A percentile compares a stretch with the other conserved stretches of the same genome.
phyloP scores from a whole-genome alignment of 2,797 vertebrate genomes.

The Alfaro cultratus region DNA sequence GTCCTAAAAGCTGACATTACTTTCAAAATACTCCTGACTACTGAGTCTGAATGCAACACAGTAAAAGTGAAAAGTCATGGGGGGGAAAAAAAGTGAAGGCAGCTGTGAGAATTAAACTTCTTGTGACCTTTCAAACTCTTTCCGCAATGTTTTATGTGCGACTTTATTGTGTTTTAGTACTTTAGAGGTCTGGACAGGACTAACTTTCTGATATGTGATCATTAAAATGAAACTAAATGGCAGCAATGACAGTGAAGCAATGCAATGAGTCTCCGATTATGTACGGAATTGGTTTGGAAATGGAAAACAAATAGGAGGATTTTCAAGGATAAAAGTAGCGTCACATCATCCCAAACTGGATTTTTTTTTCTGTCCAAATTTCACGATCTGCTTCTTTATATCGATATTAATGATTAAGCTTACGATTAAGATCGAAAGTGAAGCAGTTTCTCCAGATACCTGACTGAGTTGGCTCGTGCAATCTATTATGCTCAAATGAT shows the following conservation, averaged over 20 bases:
- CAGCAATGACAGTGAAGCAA: too few species aligned
- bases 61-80: neutral
- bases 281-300: neutral
- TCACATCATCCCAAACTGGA: neutral
- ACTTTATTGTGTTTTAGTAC: neutral
- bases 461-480: conserved; percentile 44
- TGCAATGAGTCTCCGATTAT: too few species aligned
- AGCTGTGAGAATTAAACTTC: neutral
- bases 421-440: neutral
- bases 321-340: neutral
- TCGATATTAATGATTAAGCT: too few species aligned
- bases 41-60: conserved; percentile 16
- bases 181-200: neutral
- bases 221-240: neutral
- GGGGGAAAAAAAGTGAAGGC: neutral
- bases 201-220: neutral
- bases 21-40: conserved; percentile 4
- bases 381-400: neutral
- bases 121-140: neutral
- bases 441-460: conserved; percentile 35
- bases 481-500: conserved; percentile 65
- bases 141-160: neutral
- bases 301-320: neutral
- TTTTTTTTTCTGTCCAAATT: neutral
- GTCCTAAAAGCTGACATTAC: conserved; percentile 33